A percentile compares a stretch with the other conserved stretches of the same genome.
These are phyloP conservation scores for Panthera uncia DNA, from an alignment of 2,113 vertebrate genomes.

Conservation along the genomic window DNA sequence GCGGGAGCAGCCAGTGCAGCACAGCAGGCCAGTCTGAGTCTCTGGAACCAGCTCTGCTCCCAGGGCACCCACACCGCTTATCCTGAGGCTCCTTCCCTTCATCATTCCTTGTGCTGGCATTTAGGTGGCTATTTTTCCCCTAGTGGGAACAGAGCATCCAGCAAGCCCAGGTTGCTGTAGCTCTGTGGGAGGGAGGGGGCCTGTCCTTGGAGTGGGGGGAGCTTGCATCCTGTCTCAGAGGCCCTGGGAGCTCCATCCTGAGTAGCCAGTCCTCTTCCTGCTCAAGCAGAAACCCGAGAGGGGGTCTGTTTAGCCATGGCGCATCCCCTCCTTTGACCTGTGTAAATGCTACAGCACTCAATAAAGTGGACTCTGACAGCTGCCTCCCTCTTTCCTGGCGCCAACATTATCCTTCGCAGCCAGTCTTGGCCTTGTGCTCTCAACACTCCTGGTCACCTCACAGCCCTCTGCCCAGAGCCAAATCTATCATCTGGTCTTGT, in stretches of 20 bases:
- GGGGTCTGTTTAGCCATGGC: neutral
- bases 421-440: neutral
- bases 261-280: neutral
- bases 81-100: fast-evolving
- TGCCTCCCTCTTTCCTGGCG: neutral
- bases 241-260: neutral
- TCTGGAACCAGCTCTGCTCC: neutral
- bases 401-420: neutral
- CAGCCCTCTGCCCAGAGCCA: neutral
- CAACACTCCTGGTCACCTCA: neutral
- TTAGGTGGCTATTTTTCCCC: neutral
- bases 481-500: neutral
- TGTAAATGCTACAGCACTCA: slow-evolving; percentile 39
- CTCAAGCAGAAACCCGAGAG: neutral
- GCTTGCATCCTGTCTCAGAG: neutral
- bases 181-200: neutral
- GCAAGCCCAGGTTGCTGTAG: neutral
- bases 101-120: neutral
- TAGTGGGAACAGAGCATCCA: neutral
- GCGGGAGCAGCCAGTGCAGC: neutral
- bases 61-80: neutral
- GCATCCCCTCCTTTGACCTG: neutral
- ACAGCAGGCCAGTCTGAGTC: neutral
- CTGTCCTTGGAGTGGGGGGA: neutral
- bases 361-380: slow-evolving; percentile 58